These are phyloP conservation scores for Hypolimnas misippus DNA, from an alignment of 2,888 invertebrate genomes.

Conservation along the genomic window DNA sequence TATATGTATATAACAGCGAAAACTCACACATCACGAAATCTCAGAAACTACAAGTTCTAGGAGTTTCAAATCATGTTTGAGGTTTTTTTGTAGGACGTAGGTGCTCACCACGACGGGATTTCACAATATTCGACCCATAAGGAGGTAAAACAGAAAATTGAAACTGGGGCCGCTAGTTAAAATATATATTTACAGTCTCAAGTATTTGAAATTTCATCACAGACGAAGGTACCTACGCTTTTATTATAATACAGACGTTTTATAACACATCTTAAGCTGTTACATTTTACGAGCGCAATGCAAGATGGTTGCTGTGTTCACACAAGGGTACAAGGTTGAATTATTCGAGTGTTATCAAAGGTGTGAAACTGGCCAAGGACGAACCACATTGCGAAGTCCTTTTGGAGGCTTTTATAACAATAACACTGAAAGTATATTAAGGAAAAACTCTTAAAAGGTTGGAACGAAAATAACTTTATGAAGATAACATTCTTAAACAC, in stretches of 20 bases:
- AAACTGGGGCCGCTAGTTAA: too few species aligned
- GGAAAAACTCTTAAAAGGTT: neutral
- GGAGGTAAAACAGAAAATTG: too few species aligned
- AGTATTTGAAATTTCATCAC: too few species aligned
- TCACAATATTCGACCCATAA: too few species aligned
- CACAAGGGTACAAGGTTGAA: neutral
- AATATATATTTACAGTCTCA: too few species aligned
- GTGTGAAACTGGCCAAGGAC: slow-evolving; percentile 5
- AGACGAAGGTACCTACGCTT: too few species aligned
- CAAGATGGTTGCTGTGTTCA: neutral
- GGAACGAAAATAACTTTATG: neutral
- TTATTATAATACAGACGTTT: neutral
- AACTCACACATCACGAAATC: too few species aligned
- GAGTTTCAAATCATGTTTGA: too few species aligned
- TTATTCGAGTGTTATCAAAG: neutral
- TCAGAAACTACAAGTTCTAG: too few species aligned
- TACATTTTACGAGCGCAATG: neutral
- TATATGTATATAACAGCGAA: too few species aligned
- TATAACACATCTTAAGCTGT: neutral
- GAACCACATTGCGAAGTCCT: neutral
- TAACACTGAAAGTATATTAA: neutral
- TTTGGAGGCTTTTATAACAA: neutral
- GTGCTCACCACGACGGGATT: too few species aligned
- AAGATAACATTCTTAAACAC: neutral
- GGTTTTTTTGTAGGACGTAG: too few species aligned